Conservation (phyloP, 2,113 vertebrate species). For the Pelecanus crispus region DNA sequence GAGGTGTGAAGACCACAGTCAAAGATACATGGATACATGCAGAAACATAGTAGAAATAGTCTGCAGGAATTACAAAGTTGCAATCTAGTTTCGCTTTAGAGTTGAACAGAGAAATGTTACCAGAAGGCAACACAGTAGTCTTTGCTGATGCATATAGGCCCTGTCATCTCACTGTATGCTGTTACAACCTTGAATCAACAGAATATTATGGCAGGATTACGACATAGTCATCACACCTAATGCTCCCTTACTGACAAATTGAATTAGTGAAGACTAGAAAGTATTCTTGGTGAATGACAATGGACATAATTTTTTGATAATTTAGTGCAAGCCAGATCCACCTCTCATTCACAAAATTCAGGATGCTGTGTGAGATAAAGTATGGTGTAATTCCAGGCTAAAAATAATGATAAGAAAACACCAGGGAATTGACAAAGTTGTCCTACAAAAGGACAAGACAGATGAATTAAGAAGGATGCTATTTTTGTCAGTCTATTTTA, state of each 20-base stretch:
- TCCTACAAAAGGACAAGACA: background rate
- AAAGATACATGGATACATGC: background rate
- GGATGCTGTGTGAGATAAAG: background rate
- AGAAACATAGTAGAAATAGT: background rate
- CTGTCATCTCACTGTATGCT: background rate
- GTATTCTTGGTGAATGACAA: background rate
- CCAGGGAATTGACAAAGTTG: background rate
- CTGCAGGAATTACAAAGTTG: background rate
- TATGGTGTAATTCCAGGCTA: background rate
- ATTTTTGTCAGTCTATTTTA: background rate
- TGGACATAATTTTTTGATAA: background rate
- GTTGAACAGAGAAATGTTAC: background rate
- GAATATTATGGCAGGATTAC: background rate
- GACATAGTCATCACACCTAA: background rate
- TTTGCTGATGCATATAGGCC: background rate
- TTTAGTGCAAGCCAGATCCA: background rate
- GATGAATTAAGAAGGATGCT: background rate
- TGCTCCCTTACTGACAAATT: background rate
- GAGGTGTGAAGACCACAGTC: background rate
- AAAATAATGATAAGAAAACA: background rate
- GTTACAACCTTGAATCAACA: background rate
- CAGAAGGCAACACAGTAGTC: background rate
- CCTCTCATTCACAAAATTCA: background rate
- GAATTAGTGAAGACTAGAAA: background rate
- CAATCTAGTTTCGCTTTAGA: background rate